A percentile compares a stretch with the other conserved stretches of the same genome.
phyloP scores from a whole-genome alignment of 1,140 invertebrate genomes.

The Dendrolimus punctatus region DNA sequence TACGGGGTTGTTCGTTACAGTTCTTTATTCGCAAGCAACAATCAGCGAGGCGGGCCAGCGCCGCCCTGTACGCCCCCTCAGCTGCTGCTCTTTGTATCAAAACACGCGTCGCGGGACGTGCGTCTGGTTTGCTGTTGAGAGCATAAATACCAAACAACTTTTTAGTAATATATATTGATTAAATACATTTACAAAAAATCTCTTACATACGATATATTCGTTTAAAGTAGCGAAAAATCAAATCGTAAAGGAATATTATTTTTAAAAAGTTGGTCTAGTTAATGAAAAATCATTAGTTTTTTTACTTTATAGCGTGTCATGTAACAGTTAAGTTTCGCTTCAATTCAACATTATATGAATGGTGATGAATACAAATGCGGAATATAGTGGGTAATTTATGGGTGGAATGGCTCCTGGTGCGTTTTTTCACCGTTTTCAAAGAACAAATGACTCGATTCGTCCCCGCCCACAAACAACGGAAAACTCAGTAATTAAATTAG shows the following conservation, averaged over 20 bases:
- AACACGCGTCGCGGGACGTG: constrained; percentile 19
- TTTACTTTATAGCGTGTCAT: constrained; percentile 24
- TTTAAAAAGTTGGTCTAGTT: no score
- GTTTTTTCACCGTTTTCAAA: constrained; percentile 29
- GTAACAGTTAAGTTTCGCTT: constrained; percentile 28
- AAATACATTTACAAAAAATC: no score
- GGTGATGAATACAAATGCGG: constrained; percentile 23
- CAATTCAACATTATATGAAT: constrained; percentile 8
- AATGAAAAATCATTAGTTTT: not conserved
- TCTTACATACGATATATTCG: no score
- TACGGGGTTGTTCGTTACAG: constrained; percentile 17
- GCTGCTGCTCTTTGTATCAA: constrained; percentile 20
- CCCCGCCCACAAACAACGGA: constrained; percentile 21
- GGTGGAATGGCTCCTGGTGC: constrained; percentile 14
- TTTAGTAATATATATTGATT: no score
- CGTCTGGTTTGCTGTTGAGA: not conserved
- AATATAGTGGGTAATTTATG: constrained; percentile 9
- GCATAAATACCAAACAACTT: no score
- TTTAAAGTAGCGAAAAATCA: no score
- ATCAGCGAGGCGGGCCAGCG: constrained; percentile 34
- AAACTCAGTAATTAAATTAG: constrained; percentile 20
- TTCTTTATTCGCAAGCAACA: constrained; percentile 12
- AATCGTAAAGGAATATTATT: no score
- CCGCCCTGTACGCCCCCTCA: constrained; percentile 37
- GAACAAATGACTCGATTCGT: constrained; percentile 26